phyloP scores from a whole-genome alignment of 92 coral and sea anemone species.

The Porites cylindrica region DNA sequence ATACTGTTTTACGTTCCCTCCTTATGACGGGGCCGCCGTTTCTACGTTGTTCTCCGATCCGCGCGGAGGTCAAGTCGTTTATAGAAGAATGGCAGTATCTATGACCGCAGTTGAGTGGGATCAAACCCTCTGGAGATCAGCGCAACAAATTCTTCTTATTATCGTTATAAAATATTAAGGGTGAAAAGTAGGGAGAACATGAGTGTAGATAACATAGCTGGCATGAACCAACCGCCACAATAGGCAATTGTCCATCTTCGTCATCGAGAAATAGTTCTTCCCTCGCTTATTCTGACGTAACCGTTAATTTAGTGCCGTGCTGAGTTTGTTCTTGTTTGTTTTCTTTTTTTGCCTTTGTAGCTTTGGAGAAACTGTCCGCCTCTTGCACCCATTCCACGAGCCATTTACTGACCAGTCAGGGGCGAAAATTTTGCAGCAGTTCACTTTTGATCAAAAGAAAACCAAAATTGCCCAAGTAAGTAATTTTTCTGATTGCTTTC shows the following conservation, averaged over 20 bases:
- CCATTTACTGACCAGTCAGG: slow-evolving; percentile 96
- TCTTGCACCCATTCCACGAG: slow-evolving; percentile 97
- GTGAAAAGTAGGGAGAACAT: too few relatives aligned
- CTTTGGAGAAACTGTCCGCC: slow-evolving; percentile 94
- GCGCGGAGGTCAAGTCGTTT: too few relatives aligned
- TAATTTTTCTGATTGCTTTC: background rate
- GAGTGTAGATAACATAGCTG: too few relatives aligned
- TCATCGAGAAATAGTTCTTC: background rate
- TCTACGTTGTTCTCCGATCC: too few relatives aligned
- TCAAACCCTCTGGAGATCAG: too few relatives aligned
- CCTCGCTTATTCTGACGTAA: background rate
- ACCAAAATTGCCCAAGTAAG: slow-evolving; percentile 95
- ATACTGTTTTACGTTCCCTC: too few relatives aligned
- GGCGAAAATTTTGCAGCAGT: slow-evolving; percentile 91
- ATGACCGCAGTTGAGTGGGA: too few relatives aligned
- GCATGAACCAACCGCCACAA: background rate
- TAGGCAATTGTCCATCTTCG: background rate
- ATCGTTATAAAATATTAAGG: too few relatives aligned
- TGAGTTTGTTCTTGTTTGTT: background rate
- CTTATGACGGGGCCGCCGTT: too few relatives aligned
- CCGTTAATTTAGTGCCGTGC: background rate
- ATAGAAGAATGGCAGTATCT: too few relatives aligned
- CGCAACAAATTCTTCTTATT: too few relatives aligned
- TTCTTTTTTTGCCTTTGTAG: slow-evolving; percentile 27
- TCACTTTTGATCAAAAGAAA: slow-evolving; percentile 95